These are phyloP conservation scores for Masticophis lateralis DNA, from an alignment of 2,797 vertebrate genomes.

Conservation along the genomic window DNA sequence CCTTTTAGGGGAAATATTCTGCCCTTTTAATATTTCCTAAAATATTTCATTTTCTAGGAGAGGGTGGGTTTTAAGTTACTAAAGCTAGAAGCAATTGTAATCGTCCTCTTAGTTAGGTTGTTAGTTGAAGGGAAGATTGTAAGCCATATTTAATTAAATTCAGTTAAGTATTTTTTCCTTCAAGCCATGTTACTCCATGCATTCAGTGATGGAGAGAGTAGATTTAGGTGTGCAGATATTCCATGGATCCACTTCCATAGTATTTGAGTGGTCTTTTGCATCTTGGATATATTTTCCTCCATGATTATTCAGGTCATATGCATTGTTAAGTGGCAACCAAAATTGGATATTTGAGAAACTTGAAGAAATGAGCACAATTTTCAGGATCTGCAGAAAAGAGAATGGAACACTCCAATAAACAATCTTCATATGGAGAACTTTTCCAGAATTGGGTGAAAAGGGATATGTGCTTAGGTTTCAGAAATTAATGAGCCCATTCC, in stretches of 20 bases:
- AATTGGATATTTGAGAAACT: not conserved
- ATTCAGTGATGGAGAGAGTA: not conserved
- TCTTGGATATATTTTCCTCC: not conserved
- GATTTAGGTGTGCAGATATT: not conserved
- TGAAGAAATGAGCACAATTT: not conserved
- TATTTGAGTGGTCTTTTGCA: not conserved
- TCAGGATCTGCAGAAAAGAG: not conserved
- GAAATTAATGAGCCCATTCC: not conserved
- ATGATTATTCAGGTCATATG: not conserved
- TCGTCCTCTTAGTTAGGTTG: not conserved
- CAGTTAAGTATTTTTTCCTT: not conserved
- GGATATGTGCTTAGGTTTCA: not conserved
- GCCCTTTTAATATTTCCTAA: no score
- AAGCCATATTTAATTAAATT: not conserved
- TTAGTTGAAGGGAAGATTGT: not conserved
- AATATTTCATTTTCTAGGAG: no score
- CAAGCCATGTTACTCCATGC: not conserved
- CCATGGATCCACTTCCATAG: not conserved
- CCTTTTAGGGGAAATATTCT: no score
- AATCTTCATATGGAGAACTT: not conserved
- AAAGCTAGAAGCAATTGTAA: not conserved
- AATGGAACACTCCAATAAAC: not conserved
- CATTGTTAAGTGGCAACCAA: not conserved
- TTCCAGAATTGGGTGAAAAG: not conserved
- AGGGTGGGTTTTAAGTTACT: no score